Base-by-base conservation (phyloP, 2,113 vertebrate species). In the Crypturellus undulatus region DNA sequence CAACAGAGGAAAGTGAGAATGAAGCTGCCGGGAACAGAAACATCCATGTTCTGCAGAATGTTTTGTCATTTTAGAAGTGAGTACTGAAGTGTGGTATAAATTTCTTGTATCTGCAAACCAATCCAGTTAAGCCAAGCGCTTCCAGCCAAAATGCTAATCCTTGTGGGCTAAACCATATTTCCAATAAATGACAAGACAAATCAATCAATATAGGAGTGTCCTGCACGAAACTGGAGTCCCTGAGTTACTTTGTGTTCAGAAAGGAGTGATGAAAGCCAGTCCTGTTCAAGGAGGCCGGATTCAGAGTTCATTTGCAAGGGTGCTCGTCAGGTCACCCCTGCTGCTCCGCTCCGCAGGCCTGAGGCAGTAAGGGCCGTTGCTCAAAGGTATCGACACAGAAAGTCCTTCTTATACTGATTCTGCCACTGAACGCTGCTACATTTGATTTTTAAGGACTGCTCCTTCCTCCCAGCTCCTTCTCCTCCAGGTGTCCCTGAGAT, bases 381-480 rank as follows among this genome's bases (percentile, higher is more conserved):
- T 92, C 77, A 89, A 91, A 94, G 47, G 32, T 84, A 87, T 89
- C 93, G 87, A 93, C 94, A 96, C 67, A 92, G 49, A 82, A 97
- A 93, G 81, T 91, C 75, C 68, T 93, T 94, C 78, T 73, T 36
- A 77, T 93, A 96, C 89, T 93, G 91, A 94, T 94, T 84, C 92
- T 95, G 91, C 78, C 73, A 69, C 38, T 72, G n/a, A 65, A 73
- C 67, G 72, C 22, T 49, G 73, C 42, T 91, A 67, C 24, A 26
- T 72, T 89, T 82, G 59, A 84, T 84, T 89, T 91, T 93, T 95
- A 91, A 91, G 84, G 79, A 92, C 92, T 95, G 54, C 86, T 94
- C 83, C 60, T 86, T 90, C 60, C 70, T 93, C 83, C n/a, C 63
- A 58, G 83, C 88, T 83, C 72, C 73, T 91, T 89, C 79, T 89